Evolutionary conservation across 2,888 invertebrate genomes (phyloP).

Genomic region (Muschampia plurimacula): DNA sequence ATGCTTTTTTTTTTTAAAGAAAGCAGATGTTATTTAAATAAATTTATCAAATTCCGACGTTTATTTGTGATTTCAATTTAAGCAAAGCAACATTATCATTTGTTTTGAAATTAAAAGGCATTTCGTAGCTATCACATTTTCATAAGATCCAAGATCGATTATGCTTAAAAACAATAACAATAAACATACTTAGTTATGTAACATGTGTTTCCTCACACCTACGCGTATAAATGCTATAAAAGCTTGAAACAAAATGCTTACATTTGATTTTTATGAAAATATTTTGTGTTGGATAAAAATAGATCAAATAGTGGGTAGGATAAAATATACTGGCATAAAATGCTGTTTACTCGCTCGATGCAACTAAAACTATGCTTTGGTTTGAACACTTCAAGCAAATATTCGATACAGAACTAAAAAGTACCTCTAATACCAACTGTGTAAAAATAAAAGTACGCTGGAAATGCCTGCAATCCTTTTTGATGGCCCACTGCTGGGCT

Average conservation of each 20-base stretch:
- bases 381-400: neutral
- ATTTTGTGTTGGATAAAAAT: conserved; percentile 10
- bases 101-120: neutral
- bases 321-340: neutral
- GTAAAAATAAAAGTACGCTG: neutral
- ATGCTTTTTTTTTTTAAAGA: too few relatives aligned
- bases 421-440: neutral
- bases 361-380: neutral
- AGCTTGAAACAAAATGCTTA: conserved; percentile 14
- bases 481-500: too few relatives aligned
- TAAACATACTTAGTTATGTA: conserved; percentile 29
- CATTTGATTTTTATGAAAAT: conserved; percentile 17
- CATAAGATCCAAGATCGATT: conserved; percentile 24
- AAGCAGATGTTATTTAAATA: too few relatives aligned
- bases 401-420: too few relatives aligned
- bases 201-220: conserved; percentile 27
- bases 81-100: neutral
- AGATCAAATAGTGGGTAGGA: neutral
- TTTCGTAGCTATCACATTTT: neutral
- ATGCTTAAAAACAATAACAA: conserved; percentile 16
- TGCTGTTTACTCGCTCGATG: neutral
- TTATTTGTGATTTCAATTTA: neutral
- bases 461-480: too few relatives aligned
- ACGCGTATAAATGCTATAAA: conserved; percentile 7
- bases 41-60: too few relatives aligned